Evolutionary conservation across 2,113 vertebrate genomes (phyloP), one percentile per base, ranked within the genome.

Genomic region (Xiphias gladius): DNA sequence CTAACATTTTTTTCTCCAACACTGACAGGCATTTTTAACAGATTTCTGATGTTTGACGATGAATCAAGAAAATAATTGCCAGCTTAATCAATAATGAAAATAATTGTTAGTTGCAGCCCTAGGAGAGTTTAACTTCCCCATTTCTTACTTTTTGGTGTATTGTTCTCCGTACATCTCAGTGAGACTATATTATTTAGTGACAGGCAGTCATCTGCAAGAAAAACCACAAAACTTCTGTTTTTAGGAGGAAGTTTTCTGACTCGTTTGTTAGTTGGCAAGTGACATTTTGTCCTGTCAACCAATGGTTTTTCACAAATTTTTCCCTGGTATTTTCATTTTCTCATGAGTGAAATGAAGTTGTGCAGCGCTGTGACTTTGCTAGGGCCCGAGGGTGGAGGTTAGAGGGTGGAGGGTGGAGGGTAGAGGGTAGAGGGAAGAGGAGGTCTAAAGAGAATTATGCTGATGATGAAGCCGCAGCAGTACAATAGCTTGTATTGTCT

Each of bases 401-500:
- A 26, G 46, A 58, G 54, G 59, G 52, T 43, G 22, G 43, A 63
- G 58, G 61, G 57, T 43, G 28, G 64, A 64, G 71, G 68, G 52
- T 43, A 26, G 43, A 62, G 57, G 64, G 57, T 37, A 37, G 64
- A 64, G 72, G 68, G 72, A 62, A 70, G 79, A 73, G 82, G 71
- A 73, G 86, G 68, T 89, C 89, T 82, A 82, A 81, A 80, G 91
- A 91, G 85, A 80, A 88, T 89, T 91, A 86, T 91, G 86, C 76
- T 88, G 89, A 91, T 87, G 92, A 90, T 84, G 90, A 86, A 61
- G 84, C 82, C 39, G 28, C 59, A 35, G 73, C 57, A 73, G 71
- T 35, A 95, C 92, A 95, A 94, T 92, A 81, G 90, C 24, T 73
- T 55, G 80, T 79, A 91, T 95, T 95, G 94, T 95, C 79, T 88